Evolutionary conservation across 92 coral and sea anemone species (phyloP), one percentile per base, ranked within the genome.

Genomic region (Phenganax subtilis): DNA sequence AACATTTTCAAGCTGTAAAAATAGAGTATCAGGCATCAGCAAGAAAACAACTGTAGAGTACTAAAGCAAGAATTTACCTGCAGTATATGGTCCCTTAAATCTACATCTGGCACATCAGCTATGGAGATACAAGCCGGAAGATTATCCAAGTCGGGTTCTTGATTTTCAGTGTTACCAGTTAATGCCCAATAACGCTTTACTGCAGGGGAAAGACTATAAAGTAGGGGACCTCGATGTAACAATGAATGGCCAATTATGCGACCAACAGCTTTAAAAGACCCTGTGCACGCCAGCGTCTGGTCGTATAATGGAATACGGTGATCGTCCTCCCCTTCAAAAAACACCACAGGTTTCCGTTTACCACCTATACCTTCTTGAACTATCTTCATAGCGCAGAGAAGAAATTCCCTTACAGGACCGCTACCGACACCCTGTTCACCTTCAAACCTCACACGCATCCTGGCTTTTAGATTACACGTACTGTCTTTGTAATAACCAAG

Each of bases 401-500:
- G 65, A 59, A 68, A 68, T 68, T 68, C 73, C 30, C 75, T 12
- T 7, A 71, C 51, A 7, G 57, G 75, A 11, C 75, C 75, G 51
- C 57, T 31, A n/a, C 75, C 75, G 7, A 71, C 75, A 20, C 75
- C 75, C n/a, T 71, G 54, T 71, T 71, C 75, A 30, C 75, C 75
- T 30, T 69, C 75, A 30, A 69, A 69, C 20, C 75, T 69, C 37
- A 69, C 75, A 69, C 75, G 75, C 8, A 44, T 25, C n/a, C n/a
- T 47, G 7, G 75, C 75, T 16, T 31, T 71, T 27, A 71, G 14
- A 7, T 71, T 37, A 1, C 75, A 71, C 2, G 10, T n/a, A 9
- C 75, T 47, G n/a, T 71, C 55, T 20, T 71, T 71, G 55, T 71
- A 71, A 16, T 53, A 11, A 27, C 75, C 12, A 53, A 71, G 14